phyloP scores from a whole-genome alignment of 1,140 invertebrate species.

The Cotesia typhae region DNA sequence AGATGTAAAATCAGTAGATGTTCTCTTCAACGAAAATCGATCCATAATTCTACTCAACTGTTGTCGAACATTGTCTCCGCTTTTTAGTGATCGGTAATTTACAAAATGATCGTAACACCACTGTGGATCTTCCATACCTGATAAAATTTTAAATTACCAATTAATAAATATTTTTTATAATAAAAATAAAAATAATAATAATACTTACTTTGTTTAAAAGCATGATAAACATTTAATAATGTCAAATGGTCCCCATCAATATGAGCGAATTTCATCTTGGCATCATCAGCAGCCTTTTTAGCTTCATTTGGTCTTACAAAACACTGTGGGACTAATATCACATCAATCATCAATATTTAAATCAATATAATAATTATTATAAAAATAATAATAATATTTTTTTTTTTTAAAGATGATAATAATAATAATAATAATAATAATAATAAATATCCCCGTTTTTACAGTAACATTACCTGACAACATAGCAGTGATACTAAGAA shows the following conservation, averaged over 20 bases:
- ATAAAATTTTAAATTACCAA: conserved; percentile 7
- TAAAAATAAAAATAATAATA: conserved; percentile 18
- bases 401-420: not conserved
- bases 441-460: not conserved
- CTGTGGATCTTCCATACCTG: conserved; percentile 87
- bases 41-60: conserved; percentile 89
- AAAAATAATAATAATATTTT: conserved; percentile 2
- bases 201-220: conserved; percentile 98
- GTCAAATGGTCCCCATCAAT: conserved; percentile 99
- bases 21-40: conserved; percentile 90
- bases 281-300: conserved; percentile 98
- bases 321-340: conserved; percentile 94
- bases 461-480: conserved; percentile 83
- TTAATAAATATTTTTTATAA: conserved; percentile 4
- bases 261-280: conserved; percentile 99
- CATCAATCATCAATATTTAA: conserved; percentile 64
- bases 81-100: conserved; percentile 97
- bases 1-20: conserved; percentile 98
- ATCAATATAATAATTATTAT: conserved; percentile 45
- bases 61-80: conserved; percentile 85
- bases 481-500: conserved; percentile 99
- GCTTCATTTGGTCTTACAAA: conserved; percentile 98
- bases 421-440: not conserved
- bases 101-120: conserved; percentile 99
- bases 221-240: conserved; percentile 95